A percentile compares a stretch with the other conserved stretches of the same genome.
Conservation (phyloP, 1,140 invertebrate species). For the Microplitis demolitor region DNA sequence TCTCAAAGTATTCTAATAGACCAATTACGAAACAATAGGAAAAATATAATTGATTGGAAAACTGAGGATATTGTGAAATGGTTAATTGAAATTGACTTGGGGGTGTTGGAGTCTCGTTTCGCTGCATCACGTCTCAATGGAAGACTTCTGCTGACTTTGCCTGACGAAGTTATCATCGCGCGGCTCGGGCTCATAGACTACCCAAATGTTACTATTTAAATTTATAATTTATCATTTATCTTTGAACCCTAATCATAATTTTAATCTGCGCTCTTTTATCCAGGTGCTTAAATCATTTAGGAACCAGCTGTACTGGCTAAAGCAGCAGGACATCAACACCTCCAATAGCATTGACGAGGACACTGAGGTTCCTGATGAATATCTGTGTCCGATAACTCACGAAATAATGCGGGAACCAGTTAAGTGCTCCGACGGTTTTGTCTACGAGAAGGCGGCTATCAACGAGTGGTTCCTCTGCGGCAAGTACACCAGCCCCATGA, state of each 20-base stretch:
- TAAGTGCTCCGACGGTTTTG: constrained; percentile 76
- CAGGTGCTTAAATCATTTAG: constrained; percentile 43
- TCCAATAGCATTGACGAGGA: constrained; percentile 35
- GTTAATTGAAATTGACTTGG: constrained; percentile 66
- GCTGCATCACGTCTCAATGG: constrained; percentile 64
- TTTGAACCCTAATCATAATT: background rate
- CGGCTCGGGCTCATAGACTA: constrained; percentile 59
- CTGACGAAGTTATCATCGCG: constrained; percentile 61
- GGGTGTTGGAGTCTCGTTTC: constrained; percentile 60
- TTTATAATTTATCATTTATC: no score
- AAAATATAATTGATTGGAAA: constrained; percentile 63
- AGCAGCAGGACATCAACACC: constrained; percentile 48
- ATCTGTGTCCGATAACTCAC: constrained; percentile 81
- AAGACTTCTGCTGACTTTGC: constrained; percentile 64
- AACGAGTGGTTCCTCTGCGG: constrained; percentile 76
- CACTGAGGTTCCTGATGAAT: constrained; percentile 67
- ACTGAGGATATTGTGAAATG: constrained; percentile 68
- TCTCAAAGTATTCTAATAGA: constrained; percentile 51
- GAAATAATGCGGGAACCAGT: constrained; percentile 82
- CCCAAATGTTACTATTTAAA: constrained; percentile 37
- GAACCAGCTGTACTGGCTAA: constrained; percentile 63
- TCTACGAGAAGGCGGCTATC: constrained; percentile 77
- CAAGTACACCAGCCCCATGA: constrained; percentile 78
- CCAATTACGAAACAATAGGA: constrained; percentile 45
- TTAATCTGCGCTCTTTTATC: constrained; percentile 10